These are phyloP conservation scores for Danio aesculapii DNA, from an alignment of 2,797 vertebrate species.

Conservation along the genomic window DNA sequence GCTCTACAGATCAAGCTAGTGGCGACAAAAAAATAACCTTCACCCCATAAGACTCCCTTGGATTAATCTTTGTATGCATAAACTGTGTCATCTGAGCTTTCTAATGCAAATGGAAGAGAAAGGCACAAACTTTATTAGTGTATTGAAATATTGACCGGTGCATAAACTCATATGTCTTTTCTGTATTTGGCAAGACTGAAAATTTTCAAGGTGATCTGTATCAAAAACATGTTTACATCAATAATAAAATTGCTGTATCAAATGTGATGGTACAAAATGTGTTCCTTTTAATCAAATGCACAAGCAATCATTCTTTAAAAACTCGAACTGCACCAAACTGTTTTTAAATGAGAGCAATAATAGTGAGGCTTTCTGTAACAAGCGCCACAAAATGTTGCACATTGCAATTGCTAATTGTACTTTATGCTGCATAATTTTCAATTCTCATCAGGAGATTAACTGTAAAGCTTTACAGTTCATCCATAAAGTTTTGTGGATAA, in stretches of 20 bases:
- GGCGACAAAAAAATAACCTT: constrained; percentile 20
- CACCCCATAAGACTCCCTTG: not conserved
- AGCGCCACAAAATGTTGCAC: not conserved
- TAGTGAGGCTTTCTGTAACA: not conserved
- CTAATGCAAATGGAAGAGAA: not conserved
- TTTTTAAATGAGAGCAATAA: not conserved
- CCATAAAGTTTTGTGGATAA: not conserved
- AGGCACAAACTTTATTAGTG: not conserved
- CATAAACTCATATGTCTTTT: not conserved
- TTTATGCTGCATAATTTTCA: not conserved
- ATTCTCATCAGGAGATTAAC: not conserved
- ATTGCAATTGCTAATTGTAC: not conserved
- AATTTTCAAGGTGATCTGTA: not conserved
- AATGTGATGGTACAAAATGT: not conserved
- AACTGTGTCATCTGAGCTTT: not conserved
- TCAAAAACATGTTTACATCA: not conserved
- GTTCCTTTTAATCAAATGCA: not conserved
- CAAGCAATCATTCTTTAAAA: not conserved
- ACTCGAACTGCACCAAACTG: not conserved
- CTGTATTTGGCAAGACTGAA: constrained; percentile 9
- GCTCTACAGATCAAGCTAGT: too few species aligned
- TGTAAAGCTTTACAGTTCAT: constrained; percentile 1
- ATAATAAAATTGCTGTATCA: constrained; percentile 2
- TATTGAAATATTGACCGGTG: constrained; percentile 25
- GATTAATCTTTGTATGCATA: not conserved